Conservation (phyloP, 2,888 invertebrate genomes). For the Tineola bisselliella region DNA sequence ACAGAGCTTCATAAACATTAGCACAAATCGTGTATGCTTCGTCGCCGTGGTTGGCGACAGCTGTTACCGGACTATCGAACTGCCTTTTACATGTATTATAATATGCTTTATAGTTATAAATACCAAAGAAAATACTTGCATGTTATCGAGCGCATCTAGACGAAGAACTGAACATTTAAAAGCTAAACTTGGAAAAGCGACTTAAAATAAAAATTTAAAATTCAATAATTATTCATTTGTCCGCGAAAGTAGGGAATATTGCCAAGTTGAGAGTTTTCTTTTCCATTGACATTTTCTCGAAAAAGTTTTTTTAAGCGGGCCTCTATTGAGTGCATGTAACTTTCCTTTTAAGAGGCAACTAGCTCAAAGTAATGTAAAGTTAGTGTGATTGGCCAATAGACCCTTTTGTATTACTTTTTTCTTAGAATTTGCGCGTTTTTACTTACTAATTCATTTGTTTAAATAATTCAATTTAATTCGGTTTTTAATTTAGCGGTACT, state of each 20-base stretch:
- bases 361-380: conserved; percentile 35
- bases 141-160: too few relatives aligned
- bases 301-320: conserved; percentile 39
- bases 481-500: neutral
- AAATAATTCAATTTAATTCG: neutral
- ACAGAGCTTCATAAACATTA: conserved; percentile 37
- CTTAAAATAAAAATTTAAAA: conserved; percentile 41
- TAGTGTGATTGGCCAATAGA: conserved; percentile 29
- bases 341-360: conserved; percentile 35
- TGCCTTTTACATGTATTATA: neutral
- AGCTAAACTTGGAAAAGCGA: conserved; percentile 38
- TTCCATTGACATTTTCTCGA: conserved; percentile 32
- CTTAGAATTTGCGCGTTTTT: conserved; percentile 5
- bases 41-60: neutral
- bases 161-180: conserved; percentile 29
- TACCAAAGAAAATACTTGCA: neutral
- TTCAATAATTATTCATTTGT: conserved; percentile 46
- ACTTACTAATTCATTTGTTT: neutral
- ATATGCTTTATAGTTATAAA: neutral
- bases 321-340: conserved; percentile 45
- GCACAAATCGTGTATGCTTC: neutral
- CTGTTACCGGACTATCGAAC: neutral
- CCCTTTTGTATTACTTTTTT: conserved; percentile 18
- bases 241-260: conserved; percentile 40
- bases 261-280: conserved; percentile 37